Base-by-base conservation (phyloP, 2,888 invertebrate species). In the Drosophila putrida region DNA sequence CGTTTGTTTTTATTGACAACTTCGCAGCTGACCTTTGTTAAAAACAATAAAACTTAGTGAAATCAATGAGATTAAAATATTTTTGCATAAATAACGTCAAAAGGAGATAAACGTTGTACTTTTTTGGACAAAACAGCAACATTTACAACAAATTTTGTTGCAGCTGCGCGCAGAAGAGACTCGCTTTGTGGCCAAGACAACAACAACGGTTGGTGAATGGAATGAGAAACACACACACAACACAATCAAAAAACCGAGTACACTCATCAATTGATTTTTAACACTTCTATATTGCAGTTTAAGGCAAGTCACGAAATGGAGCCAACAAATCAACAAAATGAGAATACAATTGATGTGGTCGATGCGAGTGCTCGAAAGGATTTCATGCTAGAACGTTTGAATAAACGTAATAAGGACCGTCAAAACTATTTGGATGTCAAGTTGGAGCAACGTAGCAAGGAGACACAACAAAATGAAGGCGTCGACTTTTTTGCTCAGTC, bases 401-500 rank as follows among this genome's bases (percentile, higher is more conserved):
- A 92, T 36, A 92, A 92, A 57, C 91, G 92, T 11, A 91, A 92
- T 68, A 92, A 92, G 69, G 92, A 92, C 66, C 82, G 92, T 3
- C 92, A 92, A 49, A 91, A 91, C 58, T 90, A 90, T 71, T 71
- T 91, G 51, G 92, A 92, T 65, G 90, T 91, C 0, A 90, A 91
- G 53, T 67, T 90, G 15, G 92, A 92, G 74, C 89, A 90, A 44
- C 91, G 91, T 10, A 88, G 82, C 53, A 91, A 91, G 63, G 91
- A 92, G 20, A 81, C 80, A 11, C 77, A 89, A 1, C 84, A 91
- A 47, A 76, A 89, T 15, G 93, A 93, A 73, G 92, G 91, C 41
- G 84, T 95, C 51, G 95, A 95, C 75, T 96, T 94, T 90, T 97
- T 96, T 89, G 94, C 95, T 39, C 94, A 94, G 53, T 93, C 94